phyloP scores from a whole-genome alignment of 2,797 vertebrate genomes.

The Chaenodraco wilsoni region DNA sequence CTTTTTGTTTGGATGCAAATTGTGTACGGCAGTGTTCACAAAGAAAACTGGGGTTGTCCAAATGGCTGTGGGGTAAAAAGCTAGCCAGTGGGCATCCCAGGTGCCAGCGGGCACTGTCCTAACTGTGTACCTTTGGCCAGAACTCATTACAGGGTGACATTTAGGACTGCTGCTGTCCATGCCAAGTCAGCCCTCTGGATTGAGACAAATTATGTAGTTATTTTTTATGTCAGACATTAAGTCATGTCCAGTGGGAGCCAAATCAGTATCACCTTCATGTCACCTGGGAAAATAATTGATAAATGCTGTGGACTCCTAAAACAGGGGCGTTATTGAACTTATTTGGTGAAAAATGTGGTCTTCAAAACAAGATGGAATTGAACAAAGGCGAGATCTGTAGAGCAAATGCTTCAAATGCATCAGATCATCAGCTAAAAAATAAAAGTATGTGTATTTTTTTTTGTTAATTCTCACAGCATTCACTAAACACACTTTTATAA shows the following conservation, averaged over 20 bases:
- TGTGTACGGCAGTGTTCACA: slow-evolving; percentile 66
- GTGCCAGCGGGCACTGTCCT: slow-evolving; percentile 84
- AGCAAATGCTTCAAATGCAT: background rate
- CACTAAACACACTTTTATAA: background rate
- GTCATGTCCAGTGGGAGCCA: slow-evolving; percentile 77
- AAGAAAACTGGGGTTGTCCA: slow-evolving; percentile 80
- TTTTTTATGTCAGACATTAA: slow-evolving; percentile 86
- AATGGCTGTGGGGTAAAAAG: slow-evolving; percentile 81
- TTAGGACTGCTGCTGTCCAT: slow-evolving; percentile 84
- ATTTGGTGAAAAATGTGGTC: slow-evolving; percentile 41
- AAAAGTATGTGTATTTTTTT: background rate
- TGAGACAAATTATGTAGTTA: slow-evolving; percentile 86
- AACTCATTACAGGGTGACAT: slow-evolving; percentile 87
- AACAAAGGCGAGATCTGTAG: slow-evolving; percentile 6
- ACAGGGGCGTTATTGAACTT: slow-evolving; percentile 33
- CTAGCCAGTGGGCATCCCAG: slow-evolving; percentile 83
- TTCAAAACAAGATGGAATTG: slow-evolving; percentile 15
- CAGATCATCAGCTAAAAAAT: too few relatives aligned
- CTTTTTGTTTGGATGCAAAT: slow-evolving; percentile 80
- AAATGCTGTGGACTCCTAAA: slow-evolving; percentile 57
- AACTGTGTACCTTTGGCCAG: slow-evolving; percentile 85
- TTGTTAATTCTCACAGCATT: background rate
- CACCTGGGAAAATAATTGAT: slow-evolving; percentile 67
- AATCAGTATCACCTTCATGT: slow-evolving; percentile 81
- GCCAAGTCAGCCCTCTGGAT: slow-evolving; percentile 86